phyloP scores from a whole-genome alignment of 2,888 invertebrate species.

The Acrobasis suavella region DNA sequence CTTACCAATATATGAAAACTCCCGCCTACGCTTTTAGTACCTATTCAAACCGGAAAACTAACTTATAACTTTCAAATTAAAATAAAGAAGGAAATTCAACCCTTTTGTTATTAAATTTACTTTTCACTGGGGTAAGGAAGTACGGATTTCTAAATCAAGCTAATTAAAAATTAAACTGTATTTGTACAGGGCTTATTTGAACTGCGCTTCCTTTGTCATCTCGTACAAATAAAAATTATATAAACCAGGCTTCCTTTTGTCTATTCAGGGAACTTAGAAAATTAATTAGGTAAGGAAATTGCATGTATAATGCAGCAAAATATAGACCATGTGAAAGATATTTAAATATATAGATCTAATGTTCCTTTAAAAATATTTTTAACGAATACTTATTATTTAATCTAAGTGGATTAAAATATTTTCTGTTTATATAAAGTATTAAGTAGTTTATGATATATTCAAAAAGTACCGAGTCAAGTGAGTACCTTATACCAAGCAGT shows the following conservation, averaged over 20 bases:
- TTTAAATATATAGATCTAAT: too few species aligned
- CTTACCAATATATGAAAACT: too few species aligned
- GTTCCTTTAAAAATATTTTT: too few species aligned
- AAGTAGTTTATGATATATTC: too few species aligned
- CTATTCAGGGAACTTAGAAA: slow-evolving; percentile 16
- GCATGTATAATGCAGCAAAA: too few species aligned
- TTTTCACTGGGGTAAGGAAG: slow-evolving; percentile 3
- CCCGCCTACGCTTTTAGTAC: too few species aligned
- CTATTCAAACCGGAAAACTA: neutral
- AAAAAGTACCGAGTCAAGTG: too few species aligned
- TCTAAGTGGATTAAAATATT: too few species aligned
- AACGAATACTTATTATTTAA: too few species aligned
- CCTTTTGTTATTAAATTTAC: slow-evolving; percentile 6
- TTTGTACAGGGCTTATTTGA: slow-evolving; percentile 17
- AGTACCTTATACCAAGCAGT: too few species aligned
- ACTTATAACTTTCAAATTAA: neutral
- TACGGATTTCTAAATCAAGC: slow-evolving; percentile 16
- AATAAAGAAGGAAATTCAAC: neutral
- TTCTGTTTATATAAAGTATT: too few species aligned
- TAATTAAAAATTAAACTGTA: slow-evolving; percentile 18
- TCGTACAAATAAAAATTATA: slow-evolving; percentile 34
- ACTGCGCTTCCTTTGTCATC: slow-evolving; percentile 17
- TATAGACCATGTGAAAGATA: too few species aligned
- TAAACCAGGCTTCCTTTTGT: slow-evolving; percentile 33
- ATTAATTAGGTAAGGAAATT: neutral